Conservation (phyloP, 2,888 invertebrate species). For the Siphonodentalium dalli region DNA sequence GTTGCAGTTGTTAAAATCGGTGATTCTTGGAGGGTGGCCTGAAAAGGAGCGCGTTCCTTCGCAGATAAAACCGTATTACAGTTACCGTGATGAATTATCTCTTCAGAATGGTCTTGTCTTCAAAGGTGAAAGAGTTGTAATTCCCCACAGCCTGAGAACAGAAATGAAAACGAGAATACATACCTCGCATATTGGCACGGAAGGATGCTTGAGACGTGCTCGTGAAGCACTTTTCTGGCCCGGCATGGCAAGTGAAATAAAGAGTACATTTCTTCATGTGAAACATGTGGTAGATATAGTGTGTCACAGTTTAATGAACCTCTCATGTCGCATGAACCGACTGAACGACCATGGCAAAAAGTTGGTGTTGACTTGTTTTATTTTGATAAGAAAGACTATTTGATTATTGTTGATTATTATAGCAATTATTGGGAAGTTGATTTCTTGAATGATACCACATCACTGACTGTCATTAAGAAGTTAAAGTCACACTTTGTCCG, state of each 20-base stretch:
- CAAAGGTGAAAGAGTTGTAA: conserved; percentile 21
- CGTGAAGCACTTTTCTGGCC: conserved; percentile 15
- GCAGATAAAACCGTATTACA: conserved; percentile 1
- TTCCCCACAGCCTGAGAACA: conserved; percentile 10
- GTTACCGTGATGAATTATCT: conserved; percentile 18
- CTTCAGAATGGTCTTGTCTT: conserved; percentile 22
- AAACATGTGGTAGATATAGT: no score
- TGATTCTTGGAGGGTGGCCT: conserved; percentile 5
- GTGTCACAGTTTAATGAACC: no score
- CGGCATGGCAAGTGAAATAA: conserved; percentile 13
- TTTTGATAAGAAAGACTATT: no score
- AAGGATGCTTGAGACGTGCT: conserved; percentile 16
- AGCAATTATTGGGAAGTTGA: no score
- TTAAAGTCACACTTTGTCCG: no score
- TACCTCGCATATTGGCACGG: conserved; percentile 11
- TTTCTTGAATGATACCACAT: no score
- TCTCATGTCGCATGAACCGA: no score
- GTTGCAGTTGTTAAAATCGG: background rate
- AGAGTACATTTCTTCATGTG: no score
- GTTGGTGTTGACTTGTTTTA: no score
- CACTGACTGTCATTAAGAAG: no score
- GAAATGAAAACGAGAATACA: conserved; percentile 11
- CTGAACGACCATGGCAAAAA: no score
- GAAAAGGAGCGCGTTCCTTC: background rate
- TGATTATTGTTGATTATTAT: no score